phyloP scores from a whole-genome alignment of 1,140 invertebrate genomes.

The Oncopeltus fasciatus region DNA sequence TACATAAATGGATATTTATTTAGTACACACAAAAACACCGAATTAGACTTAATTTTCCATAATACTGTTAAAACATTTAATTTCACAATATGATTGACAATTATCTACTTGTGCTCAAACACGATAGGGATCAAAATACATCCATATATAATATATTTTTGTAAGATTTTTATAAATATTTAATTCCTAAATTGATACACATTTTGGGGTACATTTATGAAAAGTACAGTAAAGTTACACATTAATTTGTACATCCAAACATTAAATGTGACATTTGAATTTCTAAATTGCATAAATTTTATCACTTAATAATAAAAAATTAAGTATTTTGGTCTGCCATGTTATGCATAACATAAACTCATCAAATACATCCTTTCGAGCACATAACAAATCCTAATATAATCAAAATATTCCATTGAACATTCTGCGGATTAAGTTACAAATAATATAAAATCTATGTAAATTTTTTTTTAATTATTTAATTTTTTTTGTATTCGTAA shows the following conservation, averaged over 20 bases:
- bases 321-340: slow-evolving; percentile 15
- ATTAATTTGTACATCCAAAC: background rate
- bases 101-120: slow-evolving; percentile 10
- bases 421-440: background rate
- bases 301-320: background rate
- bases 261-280: background rate
- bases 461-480: background rate
- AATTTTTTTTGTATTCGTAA: background rate
- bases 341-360: slow-evolving; percentile 17
- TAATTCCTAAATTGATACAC: background rate
- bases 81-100: background rate
- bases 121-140: background rate
- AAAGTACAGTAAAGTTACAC: background rate
- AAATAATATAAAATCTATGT: slow-evolving; percentile 8
- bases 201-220: background rate
- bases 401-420: background rate
- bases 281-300: background rate
- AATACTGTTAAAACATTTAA: slow-evolving; percentile 16
- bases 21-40: slow-evolving; percentile 15
- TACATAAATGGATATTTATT: slow-evolving; percentile 16
- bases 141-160: background rate
- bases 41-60: background rate
- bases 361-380: background rate
- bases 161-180: background rate
- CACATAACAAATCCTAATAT: slow-evolving; percentile 1